Base-by-base conservation (phyloP, 2,797 vertebrate genomes). In the Lemur catta region DNA sequence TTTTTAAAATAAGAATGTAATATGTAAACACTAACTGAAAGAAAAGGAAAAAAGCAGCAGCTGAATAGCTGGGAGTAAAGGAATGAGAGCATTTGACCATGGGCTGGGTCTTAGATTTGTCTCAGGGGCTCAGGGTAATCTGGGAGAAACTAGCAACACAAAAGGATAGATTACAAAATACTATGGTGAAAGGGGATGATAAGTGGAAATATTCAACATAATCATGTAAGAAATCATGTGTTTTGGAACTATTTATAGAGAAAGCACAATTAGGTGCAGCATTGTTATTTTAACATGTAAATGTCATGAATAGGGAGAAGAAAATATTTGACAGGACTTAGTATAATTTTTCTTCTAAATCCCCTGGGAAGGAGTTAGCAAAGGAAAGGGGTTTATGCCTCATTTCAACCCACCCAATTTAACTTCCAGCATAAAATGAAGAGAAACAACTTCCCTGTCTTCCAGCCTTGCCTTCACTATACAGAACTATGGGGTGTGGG, bases 271-370 rank as follows among this genome's bases (percentile, higher is more conserved):
- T 92, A 63, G 82, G 46, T 4, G 9, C 7, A 88, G 15, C 3
- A n/a, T 59, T 89, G 88, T 96, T 76, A 84, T 84, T 93, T 92
- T 59, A 72, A 72, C 43, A 33, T n/a, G 17, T 61, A 20, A 81
- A 84, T 63, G 17, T 80, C 30, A 92, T 85, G 84, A 85, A 76
- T n/a, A 89, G 12, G 7, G 4, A 63, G 72, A 91, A 93, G 33
- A 84, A 18, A 86, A 41, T 59, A 17, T 65, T 67, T 89, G 41
- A 82, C n/a, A 89, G 10, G 33, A 87, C 0, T 76, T 35, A 4
- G 13, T 61, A 67, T 67, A 84, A 74, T 6, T 63, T 91, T 96
- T 93, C 15, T 17, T 94, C 35, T 91, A 81, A 81, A 71, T 89
- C 28, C 59, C 46, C 48, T 85, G 28, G 28, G n/a, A 84, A 76